These are phyloP conservation scores for Alfaro cultratus DNA, from an alignment of 2,797 vertebrate genomes.

Conservation along the genomic window DNA sequence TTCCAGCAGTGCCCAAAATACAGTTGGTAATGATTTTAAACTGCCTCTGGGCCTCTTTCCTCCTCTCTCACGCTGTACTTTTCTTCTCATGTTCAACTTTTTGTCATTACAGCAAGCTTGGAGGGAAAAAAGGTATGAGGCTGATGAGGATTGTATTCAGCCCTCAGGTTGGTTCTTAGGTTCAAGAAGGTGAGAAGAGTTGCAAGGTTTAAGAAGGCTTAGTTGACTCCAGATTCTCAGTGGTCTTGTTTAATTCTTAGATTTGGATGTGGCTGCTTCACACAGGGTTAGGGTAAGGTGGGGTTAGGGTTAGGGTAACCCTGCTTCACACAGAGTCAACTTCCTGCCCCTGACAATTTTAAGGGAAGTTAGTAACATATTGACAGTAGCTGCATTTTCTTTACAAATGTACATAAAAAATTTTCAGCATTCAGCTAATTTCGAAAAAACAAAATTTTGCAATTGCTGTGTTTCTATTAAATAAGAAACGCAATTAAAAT, in stretches of 20 bases:
- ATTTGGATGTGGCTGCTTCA: neutral
- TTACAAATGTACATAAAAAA: too few species aligned
- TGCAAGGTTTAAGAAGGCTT: neutral
- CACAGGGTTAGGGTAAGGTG: too few species aligned
- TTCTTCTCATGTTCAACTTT: constrained; percentile 6
- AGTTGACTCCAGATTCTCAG: neutral
- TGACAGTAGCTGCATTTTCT: neutral
- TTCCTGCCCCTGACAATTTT: neutral
- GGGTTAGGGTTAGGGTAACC: too few species aligned
- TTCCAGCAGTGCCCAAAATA: constrained; percentile 62
- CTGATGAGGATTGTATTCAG: constrained; percentile 15
- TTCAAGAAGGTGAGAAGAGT: neutral
- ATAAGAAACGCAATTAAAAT: too few species aligned
- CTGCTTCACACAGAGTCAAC: neutral
- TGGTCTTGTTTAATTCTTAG: neutral
- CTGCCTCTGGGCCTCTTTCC: constrained; percentile 29
- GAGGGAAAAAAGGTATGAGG: neutral
- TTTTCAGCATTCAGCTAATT: too few species aligned
- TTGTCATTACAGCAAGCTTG: neutral
- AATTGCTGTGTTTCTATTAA: too few species aligned
- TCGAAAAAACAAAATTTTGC: too few species aligned
- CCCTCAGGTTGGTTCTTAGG: constrained; percentile 4
- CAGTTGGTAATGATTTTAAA: constrained; percentile 69
- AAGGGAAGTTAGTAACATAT: neutral
- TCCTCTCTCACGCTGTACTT: neutral